phyloP scores from a whole-genome alignment of 1,140 invertebrate genomes.

The Stegodyphus dumicola region DNA sequence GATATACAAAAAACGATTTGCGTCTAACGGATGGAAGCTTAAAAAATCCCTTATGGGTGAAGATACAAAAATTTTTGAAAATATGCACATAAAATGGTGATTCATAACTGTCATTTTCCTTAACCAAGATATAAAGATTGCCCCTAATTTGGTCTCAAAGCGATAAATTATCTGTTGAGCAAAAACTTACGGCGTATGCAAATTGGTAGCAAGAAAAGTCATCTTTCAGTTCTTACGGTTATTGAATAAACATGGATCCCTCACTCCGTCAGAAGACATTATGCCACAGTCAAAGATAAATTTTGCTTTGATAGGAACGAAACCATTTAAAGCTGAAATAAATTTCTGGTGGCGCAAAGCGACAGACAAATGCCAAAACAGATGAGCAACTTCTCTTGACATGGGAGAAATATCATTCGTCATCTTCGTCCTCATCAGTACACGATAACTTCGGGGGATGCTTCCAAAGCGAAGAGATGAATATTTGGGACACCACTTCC shows the following conservation, averaged over 20 bases:
- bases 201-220: constrained; percentile 20
- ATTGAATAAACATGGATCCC: constrained; percentile 13
- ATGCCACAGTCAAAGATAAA: constrained; percentile 14
- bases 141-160: constrained; percentile 28
- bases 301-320: constrained; percentile 46
- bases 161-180: constrained; percentile 18
- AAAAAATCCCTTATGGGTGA: no score
- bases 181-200: constrained; percentile 21
- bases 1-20: no score
- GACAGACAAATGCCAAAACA: constrained; percentile 59
- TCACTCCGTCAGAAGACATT: neutral
- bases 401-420: constrained; percentile 42
- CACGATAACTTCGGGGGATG: no score
- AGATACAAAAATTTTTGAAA: no score
- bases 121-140: constrained; percentile 33
- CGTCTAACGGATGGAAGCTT: no score
- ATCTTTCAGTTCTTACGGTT: constrained; percentile 12
- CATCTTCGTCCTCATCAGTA: constrained; percentile 33
- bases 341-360: constrained; percentile 28
- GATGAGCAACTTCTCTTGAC: constrained; percentile 48
- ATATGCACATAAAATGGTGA: no score
- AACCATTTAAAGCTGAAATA: constrained; percentile 44
- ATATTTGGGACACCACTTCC: no score
- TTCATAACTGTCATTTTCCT: constrained; percentile 6
- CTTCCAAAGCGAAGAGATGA: no score